phyloP scores from a whole-genome alignment of 2,797 vertebrate genomes.

The Strix occidentalis region DNA sequence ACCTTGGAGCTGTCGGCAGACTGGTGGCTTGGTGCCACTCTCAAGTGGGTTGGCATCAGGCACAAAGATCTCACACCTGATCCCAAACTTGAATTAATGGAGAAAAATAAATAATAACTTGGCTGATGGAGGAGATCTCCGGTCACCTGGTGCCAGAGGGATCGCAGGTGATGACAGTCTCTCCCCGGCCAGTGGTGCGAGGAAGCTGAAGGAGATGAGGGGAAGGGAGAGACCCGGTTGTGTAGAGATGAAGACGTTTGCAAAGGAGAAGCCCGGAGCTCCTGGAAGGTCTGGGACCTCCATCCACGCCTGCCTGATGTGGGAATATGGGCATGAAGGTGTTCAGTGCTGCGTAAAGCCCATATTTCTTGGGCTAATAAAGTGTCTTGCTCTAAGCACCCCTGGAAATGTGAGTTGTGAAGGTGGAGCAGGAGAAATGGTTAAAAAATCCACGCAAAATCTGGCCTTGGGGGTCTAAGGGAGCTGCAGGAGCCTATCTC shows the following conservation, averaged over 20 bases:
- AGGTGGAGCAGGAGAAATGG: not conserved
- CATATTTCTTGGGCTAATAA: not conserved
- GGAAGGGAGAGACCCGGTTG: not conserved
- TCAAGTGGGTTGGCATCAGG: not conserved
- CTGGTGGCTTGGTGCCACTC: not conserved
- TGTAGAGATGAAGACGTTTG: not conserved
- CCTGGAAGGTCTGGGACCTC: not conserved
- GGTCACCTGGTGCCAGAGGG: not conserved
- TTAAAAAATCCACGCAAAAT: rapidly evolving
- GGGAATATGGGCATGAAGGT: not conserved
- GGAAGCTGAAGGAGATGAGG: not conserved
- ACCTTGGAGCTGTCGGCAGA: not conserved
- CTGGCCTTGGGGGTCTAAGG: not conserved
- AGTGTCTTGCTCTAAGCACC: not conserved
- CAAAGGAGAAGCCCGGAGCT: not conserved
- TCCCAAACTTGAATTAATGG: not conserved
- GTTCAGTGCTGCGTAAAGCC: not conserved
- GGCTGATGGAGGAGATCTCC: not conserved
- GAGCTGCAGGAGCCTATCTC: not conserved
- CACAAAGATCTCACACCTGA: not conserved
- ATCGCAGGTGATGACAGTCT: not conserved
- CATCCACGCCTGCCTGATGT: rapidly evolving
- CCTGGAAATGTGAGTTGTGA: not conserved
- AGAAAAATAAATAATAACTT: not conserved
- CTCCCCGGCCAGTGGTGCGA: rapidly evolving